Evolutionary conservation across 2,888 invertebrate genomes (phyloP), one percentile per base, ranked within the genome.

Genomic region (Ophonus ardosiacus): DNA sequence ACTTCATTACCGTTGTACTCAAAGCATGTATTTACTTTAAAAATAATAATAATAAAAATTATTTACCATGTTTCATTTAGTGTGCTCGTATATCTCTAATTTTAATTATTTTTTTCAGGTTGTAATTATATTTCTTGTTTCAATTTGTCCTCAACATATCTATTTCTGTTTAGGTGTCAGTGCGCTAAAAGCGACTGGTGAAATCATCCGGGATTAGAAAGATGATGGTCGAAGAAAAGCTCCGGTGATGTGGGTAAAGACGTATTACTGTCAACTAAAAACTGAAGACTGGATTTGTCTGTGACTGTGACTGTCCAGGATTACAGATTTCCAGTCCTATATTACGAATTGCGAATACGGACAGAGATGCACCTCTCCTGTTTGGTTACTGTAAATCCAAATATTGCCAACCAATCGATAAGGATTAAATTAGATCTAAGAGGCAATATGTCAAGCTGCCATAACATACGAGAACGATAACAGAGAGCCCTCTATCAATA

Each of bases 201-300:
- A 40, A 71, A 71, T 76, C 76, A 51, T 56, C 13, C 24, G 24
- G 78, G 78, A 57, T 78, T 78, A 78, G 21, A 8, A 0, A 8
- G 51, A 24, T 56, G 56, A 76, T 68, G 17, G 10, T 18, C 10
- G 71, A 74, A 43, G 71, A 8, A 74, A 74, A 40, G 71, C 17
- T 10, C 7, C 3, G 40, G 71, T 68, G 71, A 74, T 5, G 71
- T 43, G 71, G 43, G 71, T 74, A 43, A 31, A 18, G 71, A 40
- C 71, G 43, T 74, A 74, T 74, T 74, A 43, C 40, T 74, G 71
- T 43, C 71, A 74, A 74, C 71, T 43, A 51, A 74, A 74, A 74
- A 43, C 40, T n/a, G 38, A 43, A 43, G 43, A 43, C 71, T 74
- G 43, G 17, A 38, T 38, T 17, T 74, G 43, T 51, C 71, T n/a